Conservation (phyloP, 2,888 invertebrate species). For the Nymphalis c-album region DNA sequence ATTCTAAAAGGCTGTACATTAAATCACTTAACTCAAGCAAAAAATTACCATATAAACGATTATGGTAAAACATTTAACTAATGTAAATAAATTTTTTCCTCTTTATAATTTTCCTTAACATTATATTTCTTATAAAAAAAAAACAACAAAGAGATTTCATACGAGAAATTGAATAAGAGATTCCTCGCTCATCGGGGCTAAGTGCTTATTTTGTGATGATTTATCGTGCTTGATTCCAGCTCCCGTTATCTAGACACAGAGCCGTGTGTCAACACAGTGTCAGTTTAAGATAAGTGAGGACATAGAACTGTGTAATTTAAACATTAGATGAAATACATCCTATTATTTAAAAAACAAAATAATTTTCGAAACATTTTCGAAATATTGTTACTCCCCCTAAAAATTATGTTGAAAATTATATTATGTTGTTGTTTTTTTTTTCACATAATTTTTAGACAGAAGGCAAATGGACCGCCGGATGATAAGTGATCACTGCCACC, state of each 20-base stretch:
- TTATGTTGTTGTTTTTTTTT: too few relatives aligned
- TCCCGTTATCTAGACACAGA: conserved; percentile 8
- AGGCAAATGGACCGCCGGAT: too few relatives aligned
- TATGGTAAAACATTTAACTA: neutral
- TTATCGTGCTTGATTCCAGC: conserved; percentile 6
- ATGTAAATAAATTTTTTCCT: neutral
- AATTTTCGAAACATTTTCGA: too few relatives aligned
- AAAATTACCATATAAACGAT: neutral
- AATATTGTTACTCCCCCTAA: too few relatives aligned
- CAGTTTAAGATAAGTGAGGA: neutral
- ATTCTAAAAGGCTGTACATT: too few relatives aligned
- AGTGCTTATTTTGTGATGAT: conserved; percentile 13
- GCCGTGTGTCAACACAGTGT: conserved; percentile 6
- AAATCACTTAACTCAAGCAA: too few relatives aligned
- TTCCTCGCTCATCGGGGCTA: neutral
- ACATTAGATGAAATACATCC: neutral
- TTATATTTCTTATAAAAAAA: neutral
- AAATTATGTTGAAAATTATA: too few relatives aligned
- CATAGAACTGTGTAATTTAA: neutral
- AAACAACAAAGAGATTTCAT: neutral
- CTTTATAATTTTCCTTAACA: neutral
- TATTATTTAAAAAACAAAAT: too few relatives aligned
- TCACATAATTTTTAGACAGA: too few relatives aligned
- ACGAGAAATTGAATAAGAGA: neutral
- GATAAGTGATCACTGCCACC: too few relatives aligned